Evolutionary conservation across 2,113 vertebrate species (phyloP), one percentile per base, ranked within the genome.

Genomic region (Sinocyclocheilus anophthalmus): DNA sequence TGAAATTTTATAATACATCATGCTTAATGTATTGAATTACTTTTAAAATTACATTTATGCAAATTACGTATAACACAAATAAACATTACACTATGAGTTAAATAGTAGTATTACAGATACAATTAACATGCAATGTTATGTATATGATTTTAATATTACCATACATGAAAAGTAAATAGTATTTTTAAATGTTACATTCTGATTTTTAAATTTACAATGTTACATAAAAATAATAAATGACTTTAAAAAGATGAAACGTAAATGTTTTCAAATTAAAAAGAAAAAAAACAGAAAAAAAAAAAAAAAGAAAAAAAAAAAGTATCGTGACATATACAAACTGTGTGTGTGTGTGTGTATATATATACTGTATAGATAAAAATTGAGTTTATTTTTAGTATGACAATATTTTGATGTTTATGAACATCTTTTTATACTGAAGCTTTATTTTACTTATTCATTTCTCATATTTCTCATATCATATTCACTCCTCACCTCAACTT

Each of bases 401-500:
- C 33, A 57, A 37, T 0, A 18, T 33, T 69, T 33, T 16, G 26
- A 69, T 8, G 6, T 69, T 33, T 33, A 69, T 13, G 24, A 65
- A 65, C 61, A 30, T 30, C 13, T 65, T 65, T 65, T 67, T 67
- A 2, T 5, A 30, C 12, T 6, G 2, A 20, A 55, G 16, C 53
- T 55, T 55, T 55, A 57, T 7, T 67, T 67, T 8, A 67, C 13
- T 26, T 16, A 67, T 67, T 69, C 5, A 11, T 73, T 20, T 20
- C 13, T 22, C 39, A 45, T 42, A 42, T 42, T 42, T 8, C 0
- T 39, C 37, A 39, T 39, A 39, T 39, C 30, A 30, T 30, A 30
- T 30, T 30, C 37, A 45, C 9, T 30, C 24, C 80, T 80, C 93
- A 99, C 98, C 97, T 99, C 98, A 92, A 99, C 98, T 94, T 99